phyloP scores from a whole-genome alignment of 2,888 invertebrate species.

The Parthenolecanium corni region DNA sequence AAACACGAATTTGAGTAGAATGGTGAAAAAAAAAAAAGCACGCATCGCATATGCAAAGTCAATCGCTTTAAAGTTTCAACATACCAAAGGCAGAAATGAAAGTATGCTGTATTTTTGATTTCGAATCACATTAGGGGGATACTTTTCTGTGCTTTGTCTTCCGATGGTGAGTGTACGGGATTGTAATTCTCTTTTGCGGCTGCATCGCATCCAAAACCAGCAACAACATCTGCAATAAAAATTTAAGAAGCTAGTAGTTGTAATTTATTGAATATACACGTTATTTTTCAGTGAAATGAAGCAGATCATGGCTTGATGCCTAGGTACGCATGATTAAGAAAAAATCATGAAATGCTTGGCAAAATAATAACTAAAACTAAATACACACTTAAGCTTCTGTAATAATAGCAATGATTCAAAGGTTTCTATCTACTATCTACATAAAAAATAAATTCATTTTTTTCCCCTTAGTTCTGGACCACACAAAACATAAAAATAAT shows the following conservation, averaged over 20 bases:
- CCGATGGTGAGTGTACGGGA: constrained; percentile 68
- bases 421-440: no score
- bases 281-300: background rate
- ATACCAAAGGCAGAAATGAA: constrained; percentile 67
- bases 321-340: background rate
- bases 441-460: no score
- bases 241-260: background rate
- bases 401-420: no score
- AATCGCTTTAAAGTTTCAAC: background rate
- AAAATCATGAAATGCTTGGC: background rate
- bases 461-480: no score
- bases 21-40: no score
- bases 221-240: constrained; percentile 57
- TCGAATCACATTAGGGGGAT: constrained; percentile 88
- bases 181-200: constrained; percentile 59
- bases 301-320: background rate
- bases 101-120: constrained; percentile 96
- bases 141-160: constrained; percentile 64
- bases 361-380: background rate
- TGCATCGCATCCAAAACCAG: constrained; percentile 59
- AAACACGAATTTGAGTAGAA: background rate
- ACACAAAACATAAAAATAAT: no score
- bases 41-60: no score
- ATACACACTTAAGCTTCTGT: background rate
- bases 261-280: background rate